A percentile compares a stretch with the other conserved stretches of the same genome.
phyloP scores from a whole-genome alignment of 2,113 vertebrate genomes.

The Strix uralensis region DNA sequence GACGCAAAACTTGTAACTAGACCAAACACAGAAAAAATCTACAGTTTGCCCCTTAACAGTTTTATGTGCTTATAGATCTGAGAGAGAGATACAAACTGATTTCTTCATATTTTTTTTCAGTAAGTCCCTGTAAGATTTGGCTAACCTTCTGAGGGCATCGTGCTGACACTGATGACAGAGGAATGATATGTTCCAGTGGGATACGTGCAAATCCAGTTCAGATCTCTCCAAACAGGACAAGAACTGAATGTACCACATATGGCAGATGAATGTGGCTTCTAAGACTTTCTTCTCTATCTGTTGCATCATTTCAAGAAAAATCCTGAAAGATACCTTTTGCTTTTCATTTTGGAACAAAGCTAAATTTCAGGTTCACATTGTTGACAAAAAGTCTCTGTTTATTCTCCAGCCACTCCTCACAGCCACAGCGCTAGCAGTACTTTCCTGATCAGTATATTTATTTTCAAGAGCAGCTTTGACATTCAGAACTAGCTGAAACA shows the following conservation, averaged over 20 bases:
- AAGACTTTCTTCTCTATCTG: neutral
- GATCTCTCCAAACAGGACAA: neutral
- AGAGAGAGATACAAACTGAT: neutral
- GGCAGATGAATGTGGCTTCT: neutral
- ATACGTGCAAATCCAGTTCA: neutral
- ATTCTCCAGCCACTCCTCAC: neutral
- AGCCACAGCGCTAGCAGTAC: neutral
- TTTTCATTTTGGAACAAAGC: neutral
- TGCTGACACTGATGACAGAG: neutral
- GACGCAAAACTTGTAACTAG: neutral
- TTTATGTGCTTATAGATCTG: neutral
- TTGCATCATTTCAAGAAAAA: neutral
- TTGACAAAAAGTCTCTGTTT: neutral
- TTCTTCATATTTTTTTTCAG: neutral
- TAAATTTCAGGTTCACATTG: neutral
- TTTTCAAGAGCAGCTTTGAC: neutral
- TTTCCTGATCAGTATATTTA: neutral
- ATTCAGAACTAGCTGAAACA: neutral
- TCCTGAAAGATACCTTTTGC: neutral
- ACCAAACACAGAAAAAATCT: neutral
- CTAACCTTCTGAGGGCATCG: neutral
- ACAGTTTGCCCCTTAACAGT: neutral
- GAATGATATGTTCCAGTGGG: neutral
- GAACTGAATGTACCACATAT: fast-evolving
- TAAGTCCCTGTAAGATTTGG: neutral